phyloP scores from a whole-genome alignment of 2,113 vertebrate genomes.

The Ammodytes marinus region DNA sequence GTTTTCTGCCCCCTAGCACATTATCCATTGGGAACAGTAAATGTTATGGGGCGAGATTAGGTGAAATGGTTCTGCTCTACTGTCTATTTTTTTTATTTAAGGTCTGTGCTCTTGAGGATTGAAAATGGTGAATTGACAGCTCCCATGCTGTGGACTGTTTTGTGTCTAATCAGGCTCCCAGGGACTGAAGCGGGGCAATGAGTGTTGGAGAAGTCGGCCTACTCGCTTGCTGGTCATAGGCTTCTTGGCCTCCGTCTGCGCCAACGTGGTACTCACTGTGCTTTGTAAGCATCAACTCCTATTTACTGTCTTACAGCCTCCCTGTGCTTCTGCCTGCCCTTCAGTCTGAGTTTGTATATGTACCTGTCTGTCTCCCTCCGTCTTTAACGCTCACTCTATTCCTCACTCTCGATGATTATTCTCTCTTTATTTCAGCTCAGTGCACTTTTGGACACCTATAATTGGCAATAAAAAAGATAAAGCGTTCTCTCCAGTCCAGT shows the following conservation, averaged over 20 bases:
- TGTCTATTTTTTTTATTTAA: constrained; percentile 12
- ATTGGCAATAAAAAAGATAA: constrained; percentile 80
- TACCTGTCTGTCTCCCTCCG: constrained; percentile 33
- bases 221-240: constrained; percentile 67
- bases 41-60: constrained; percentile 44
- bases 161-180: constrained; percentile 71
- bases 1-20: no score
- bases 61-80: constrained; percentile 38
- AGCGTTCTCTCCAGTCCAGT: constrained; percentile 68
- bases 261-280: constrained; percentile 61
- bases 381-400: constrained; percentile 42
- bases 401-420: constrained; percentile 61
- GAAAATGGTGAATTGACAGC: constrained; percentile 41
- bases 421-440: constrained; percentile 69
- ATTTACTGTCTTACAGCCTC: constrained; percentile 15
- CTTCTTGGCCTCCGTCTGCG: constrained; percentile 74
- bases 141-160: constrained; percentile 52
- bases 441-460: constrained; percentile 72
- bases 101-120: constrained; percentile 41
- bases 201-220: constrained; percentile 68
- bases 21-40: constrained; percentile 25
- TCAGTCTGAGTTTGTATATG: constrained; percentile 19
- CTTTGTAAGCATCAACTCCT: constrained; percentile 64
- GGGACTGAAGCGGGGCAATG: constrained; percentile 50
- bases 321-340: constrained; percentile 12